Base-by-base conservation (phyloP, 2,113 vertebrate genomes). In the Apteryx mantelli region DNA sequence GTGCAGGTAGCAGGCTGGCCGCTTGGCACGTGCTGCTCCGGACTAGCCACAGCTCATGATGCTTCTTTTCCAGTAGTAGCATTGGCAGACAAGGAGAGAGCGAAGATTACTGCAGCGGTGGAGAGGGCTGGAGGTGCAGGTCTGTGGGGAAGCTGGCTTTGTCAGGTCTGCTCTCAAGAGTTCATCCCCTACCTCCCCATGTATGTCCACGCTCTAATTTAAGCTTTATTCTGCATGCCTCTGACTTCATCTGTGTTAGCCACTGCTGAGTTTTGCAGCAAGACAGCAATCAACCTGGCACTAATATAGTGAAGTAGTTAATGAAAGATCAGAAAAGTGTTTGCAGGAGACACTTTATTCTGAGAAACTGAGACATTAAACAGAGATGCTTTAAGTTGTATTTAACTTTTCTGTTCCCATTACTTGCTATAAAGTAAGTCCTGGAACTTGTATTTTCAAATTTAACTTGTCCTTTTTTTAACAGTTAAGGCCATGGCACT, bases 401-500 rank as follows among this genome's bases (percentile, higher is more conserved):
- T 68, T 75, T 24, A 40, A 0, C 14, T 86, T 40, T 71, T 73
- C 40, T 53, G 22, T 53, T 86, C 32, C 30, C 20, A 11, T 86
- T 78, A 68, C 11, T 88, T 10, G 13, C 5, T 79, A 0, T 32
- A 66, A 78, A 22, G 21, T 25, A 78, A 36, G 68, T 58, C 10
- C 52, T 53, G n/a, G 13, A 69, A 15, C 78, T 28, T 76, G 71
- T 73, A 6, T 53, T 91, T 91, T 85, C 13, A 69, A 44, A 44
- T 77, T 46, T 91, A 73, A 64, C 46, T 91, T 75, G 5, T 5
- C 85, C 4, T 40, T 74, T 58, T 25, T 28, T 60, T 36, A 11
- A 4, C 50, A 98, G 97, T 88, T 89, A 52, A 88, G 91, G 96
- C 63, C 50, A 99, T 99, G 99, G 98, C 99, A 0, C 94, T 99